phyloP scores from a whole-genome alignment of 2,113 vertebrate species.

The Platichthys flesus region DNA sequence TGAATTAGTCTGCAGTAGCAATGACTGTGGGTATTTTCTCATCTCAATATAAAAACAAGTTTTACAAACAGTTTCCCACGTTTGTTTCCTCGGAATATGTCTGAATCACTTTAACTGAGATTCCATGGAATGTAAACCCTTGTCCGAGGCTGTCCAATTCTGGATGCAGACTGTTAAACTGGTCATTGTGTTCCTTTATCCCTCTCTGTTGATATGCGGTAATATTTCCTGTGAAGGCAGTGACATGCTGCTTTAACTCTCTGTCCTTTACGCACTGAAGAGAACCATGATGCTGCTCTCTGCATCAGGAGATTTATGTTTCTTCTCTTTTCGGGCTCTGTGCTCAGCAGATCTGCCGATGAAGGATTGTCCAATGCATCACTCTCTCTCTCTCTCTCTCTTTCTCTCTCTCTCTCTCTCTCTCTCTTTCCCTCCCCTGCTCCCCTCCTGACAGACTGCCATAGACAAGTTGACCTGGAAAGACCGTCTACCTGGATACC shows the following conservation, averaged over 20 bases:
- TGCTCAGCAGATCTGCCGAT: slow-evolving; percentile 2
- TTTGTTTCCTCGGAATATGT: no score
- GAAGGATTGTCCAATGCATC: neutral
- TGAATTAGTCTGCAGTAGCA: no score
- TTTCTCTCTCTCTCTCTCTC: neutral
- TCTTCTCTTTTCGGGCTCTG: no score
- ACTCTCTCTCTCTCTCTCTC: neutral
- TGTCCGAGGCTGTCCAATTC: neutral
- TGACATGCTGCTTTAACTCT: no score
- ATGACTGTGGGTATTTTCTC: no score
- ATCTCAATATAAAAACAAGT: no score
- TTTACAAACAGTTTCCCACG: no score
- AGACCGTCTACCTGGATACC: slow-evolving; percentile 92
- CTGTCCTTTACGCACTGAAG: no score
- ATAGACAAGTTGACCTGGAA: slow-evolving; percentile 91
- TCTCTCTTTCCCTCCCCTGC: neutral
- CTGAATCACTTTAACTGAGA: no score
- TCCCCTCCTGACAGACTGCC: slow-evolving; percentile 64
- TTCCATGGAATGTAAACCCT: no score
- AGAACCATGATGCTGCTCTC: no score
- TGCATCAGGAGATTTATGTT: no score
- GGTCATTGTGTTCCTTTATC: neutral
- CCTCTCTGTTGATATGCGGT: neutral
- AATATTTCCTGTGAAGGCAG: neutral
- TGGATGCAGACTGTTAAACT: neutral